phyloP scores from a whole-genome alignment of 2,888 invertebrate genomes.

The Drosophila siamana region DNA sequence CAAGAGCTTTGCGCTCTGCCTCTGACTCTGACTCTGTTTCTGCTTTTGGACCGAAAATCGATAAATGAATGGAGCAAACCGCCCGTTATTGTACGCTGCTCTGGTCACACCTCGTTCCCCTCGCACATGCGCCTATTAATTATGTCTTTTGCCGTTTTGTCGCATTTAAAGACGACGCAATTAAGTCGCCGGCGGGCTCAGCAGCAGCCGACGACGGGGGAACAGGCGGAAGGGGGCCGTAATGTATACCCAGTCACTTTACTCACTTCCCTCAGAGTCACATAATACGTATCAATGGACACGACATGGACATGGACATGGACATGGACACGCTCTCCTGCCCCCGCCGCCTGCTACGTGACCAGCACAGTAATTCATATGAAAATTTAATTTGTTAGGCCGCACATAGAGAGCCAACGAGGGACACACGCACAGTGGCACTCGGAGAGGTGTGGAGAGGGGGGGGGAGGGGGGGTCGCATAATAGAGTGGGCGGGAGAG shows the following conservation, averaged over 20 bases:
- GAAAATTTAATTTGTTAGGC: slow-evolving; percentile 77
- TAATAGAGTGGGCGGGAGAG: neutral
- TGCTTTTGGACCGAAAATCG: slow-evolving; percentile 56
- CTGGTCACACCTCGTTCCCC: neutral
- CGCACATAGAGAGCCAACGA: slow-evolving; percentile 31
- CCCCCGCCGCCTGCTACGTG: slow-evolving; percentile 55
- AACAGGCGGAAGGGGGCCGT: slow-evolving; percentile 17
- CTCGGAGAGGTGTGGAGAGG: neutral
- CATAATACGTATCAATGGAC: slow-evolving; percentile 79
- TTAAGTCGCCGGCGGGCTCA: slow-evolving; percentile 53
- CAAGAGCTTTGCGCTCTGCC: slow-evolving; percentile 23
- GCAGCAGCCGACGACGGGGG: neutral
- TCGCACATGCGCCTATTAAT: slow-evolving; percentile 65
- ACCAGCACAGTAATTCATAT: slow-evolving; percentile 78
- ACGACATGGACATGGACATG: slow-evolving; percentile 57
- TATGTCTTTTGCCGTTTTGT: slow-evolving; percentile 80
- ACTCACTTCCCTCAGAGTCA: slow-evolving; percentile 56
- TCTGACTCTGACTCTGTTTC: neutral
- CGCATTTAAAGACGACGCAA: slow-evolving; percentile 77
- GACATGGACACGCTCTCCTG: slow-evolving; percentile 18
- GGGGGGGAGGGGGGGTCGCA: too few relatives aligned
- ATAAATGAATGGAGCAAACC: slow-evolving; percentile 45
- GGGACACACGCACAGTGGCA: neutral
- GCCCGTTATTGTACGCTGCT: neutral
- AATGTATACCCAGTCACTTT: slow-evolving; percentile 54